A percentile compares a stretch with the other conserved stretches of the same genome.
These are phyloP conservation scores for Platygyra sinensis DNA, from an alignment of 64 coral and sea anemone genomes.

Conservation along the genomic window DNA sequence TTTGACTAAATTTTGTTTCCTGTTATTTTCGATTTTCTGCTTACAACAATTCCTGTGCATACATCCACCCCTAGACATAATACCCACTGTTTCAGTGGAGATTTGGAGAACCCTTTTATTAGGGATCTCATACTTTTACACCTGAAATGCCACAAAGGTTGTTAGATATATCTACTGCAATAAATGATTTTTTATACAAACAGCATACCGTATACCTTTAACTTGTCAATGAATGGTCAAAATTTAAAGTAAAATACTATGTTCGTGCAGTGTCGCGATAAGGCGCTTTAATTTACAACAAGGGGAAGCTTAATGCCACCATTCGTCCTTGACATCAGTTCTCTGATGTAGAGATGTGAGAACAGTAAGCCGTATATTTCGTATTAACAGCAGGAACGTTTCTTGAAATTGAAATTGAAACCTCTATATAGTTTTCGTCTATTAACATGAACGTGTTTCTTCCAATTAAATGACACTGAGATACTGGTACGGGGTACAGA, in stretches of 20 bases:
- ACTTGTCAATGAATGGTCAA: slow-evolving; percentile 53
- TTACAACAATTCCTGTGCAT: too few species aligned
- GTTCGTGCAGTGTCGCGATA: slow-evolving; percentile 51
- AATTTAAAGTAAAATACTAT: slow-evolving; percentile 46
- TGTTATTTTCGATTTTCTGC: too few species aligned
- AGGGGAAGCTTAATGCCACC: slow-evolving; percentile 39
- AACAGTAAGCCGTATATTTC: slow-evolving; percentile 12
- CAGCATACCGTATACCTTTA: slow-evolving; percentile 42
- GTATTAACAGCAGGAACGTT: slow-evolving; percentile 40
- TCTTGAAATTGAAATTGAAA: slow-evolving; percentile 43
- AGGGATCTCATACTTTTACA: too few species aligned
- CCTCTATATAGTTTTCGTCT: background rate
- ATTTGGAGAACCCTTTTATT: too few species aligned
- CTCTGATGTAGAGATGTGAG: slow-evolving; percentile 35
- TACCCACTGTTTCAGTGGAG: too few species aligned
- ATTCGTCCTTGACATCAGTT: slow-evolving; percentile 56
- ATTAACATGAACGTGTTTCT: slow-evolving; percentile 20
- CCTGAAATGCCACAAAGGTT: too few species aligned
- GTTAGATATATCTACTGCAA: too few species aligned
- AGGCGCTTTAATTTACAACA: slow-evolving; percentile 44
- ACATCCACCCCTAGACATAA: too few species aligned
- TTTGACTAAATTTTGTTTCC: too few species aligned
- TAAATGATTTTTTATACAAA: too few species aligned
- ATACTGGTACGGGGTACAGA: slow-evolving; percentile 36
- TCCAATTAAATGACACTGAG: too few species aligned